phyloP scores from a whole-genome alignment of 2,113 vertebrate species.

The Chionis minor region DNA sequence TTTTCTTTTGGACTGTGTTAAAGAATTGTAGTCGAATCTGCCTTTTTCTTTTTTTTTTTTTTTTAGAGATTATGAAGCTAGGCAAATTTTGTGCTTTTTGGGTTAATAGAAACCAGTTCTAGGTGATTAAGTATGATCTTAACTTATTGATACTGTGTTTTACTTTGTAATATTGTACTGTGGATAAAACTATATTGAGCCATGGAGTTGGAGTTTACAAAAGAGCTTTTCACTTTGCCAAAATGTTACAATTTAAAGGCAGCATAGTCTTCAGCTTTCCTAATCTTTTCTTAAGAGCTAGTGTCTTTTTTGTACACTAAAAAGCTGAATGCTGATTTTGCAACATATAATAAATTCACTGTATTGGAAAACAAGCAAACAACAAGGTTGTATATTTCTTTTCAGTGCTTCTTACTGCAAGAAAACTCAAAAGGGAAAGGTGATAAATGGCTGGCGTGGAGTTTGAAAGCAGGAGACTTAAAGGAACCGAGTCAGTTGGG shows the following conservation, averaged over 20 bases:
- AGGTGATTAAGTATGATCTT: constrained; percentile 73
- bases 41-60: background rate
- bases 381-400: constrained; percentile 11
- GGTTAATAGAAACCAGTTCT: constrained; percentile 2
- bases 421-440: background rate
- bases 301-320: constrained; percentile 76
- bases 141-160: constrained; percentile 76
- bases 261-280: constrained; percentile 68
- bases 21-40: constrained; percentile 36
- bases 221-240: constrained; percentile 79
- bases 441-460: background rate
- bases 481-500: background rate
- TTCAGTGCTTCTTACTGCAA: background rate
- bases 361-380: constrained; percentile 59
- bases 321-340: constrained; percentile 75
- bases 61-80: constrained; percentile 51
- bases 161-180: constrained; percentile 73
- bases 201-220: constrained; percentile 81
- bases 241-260: constrained; percentile 73
- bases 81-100: constrained; percentile 36
- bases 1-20: constrained; percentile 54
- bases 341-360: constrained; percentile 79
- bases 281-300: constrained; percentile 72
- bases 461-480: background rate
- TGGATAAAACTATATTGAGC: constrained; percentile 75